A percentile compares a stretch with the other conserved stretches of the same genome.
These are phyloP conservation scores for Sussaba pulchella DNA, from an alignment of 2,888 invertebrate genomes.

Conservation along the genomic window DNA sequence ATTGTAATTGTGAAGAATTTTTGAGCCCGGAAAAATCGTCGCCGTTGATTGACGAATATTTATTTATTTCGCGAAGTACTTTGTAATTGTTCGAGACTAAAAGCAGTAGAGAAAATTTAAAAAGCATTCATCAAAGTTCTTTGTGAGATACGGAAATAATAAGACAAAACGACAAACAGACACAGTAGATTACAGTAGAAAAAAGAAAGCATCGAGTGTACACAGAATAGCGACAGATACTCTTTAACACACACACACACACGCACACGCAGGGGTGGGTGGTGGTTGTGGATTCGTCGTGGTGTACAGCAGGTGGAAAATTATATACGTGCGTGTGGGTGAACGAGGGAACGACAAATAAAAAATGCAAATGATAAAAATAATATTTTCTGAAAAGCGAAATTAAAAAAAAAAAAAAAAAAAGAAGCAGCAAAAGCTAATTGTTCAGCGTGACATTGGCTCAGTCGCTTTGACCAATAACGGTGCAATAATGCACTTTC, in stretches of 20 bases:
- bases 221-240: slow-evolving; percentile 55
- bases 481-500: slow-evolving; percentile 16
- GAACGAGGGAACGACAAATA: neutral
- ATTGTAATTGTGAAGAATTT: too few relatives aligned
- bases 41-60: neutral
- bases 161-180: slow-evolving; percentile 31
- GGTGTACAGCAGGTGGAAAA: slow-evolving; percentile 44
- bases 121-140: slow-evolving; percentile 29
- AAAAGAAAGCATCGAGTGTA: slow-evolving; percentile 43
- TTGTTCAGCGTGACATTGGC: slow-evolving; percentile 37
- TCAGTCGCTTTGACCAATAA: neutral
- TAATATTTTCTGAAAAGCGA: neutral
- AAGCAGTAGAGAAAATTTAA: slow-evolving; percentile 27
- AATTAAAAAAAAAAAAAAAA: slow-evolving; percentile 5
- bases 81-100: slow-evolving; percentile 6
- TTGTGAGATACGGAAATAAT: slow-evolving; percentile 24
- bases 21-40: neutral
- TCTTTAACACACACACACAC: too few relatives aligned
- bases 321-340: slow-evolving; percentile 35
- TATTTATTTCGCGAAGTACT: neutral
- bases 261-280: slow-evolving; percentile 22
- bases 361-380: too few relatives aligned
- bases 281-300: slow-evolving; percentile 30
- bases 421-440: slow-evolving; percentile 23
- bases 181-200: slow-evolving; percentile 19